These are phyloP conservation scores for Orthosia cruda DNA, from an alignment of 2,888 invertebrate genomes.

Conservation along the genomic window DNA sequence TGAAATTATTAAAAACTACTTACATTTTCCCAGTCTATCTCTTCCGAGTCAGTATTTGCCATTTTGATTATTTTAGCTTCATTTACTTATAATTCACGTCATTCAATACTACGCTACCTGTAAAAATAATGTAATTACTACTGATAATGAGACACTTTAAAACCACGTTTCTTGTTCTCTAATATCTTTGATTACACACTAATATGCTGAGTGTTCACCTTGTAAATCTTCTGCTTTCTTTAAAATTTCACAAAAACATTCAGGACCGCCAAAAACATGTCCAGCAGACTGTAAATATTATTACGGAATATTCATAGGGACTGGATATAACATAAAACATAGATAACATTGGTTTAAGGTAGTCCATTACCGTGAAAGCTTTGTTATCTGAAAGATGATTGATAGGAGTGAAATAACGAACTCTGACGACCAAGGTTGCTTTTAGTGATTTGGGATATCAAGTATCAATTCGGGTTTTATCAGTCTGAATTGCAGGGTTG, in stretches of 20 bases:
- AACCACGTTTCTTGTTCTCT: too few relatives aligned
- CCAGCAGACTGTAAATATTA: slow-evolving; percentile 35
- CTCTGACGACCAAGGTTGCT: slow-evolving; percentile 41
- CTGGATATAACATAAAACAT: slow-evolving; percentile 70
- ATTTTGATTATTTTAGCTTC: slow-evolving; percentile 32
- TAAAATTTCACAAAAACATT: slow-evolving; percentile 3
- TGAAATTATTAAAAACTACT: slow-evolving; percentile 59
- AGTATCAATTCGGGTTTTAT: slow-evolving; percentile 40
- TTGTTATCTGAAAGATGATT: slow-evolving; percentile 83
- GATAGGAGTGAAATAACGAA: slow-evolving; percentile 67
- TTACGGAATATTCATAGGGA: slow-evolving; percentile 45
- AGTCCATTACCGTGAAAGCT: slow-evolving; percentile 90
- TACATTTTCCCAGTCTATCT: slow-evolving; percentile 77
- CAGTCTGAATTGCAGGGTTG: slow-evolving; percentile 1
- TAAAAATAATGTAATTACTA: not conserved
- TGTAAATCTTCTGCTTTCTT: not conserved
- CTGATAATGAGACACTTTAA: not conserved
- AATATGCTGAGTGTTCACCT: not conserved
- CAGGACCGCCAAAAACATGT: slow-evolving; percentile 51
- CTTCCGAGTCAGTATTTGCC: slow-evolving; percentile 66
- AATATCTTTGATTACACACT: not conserved
- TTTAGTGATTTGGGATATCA: slow-evolving; percentile 44
- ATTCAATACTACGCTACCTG: slow-evolving; percentile 5
- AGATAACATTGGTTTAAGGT: slow-evolving; percentile 79
- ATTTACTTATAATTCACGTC: not conserved